Percentiles rank a stretch among this genome's conserved stretches.
Evolutionary conservation across 2,888 invertebrate species (phyloP).

Genomic region (Ophion slaviceki): DNA sequence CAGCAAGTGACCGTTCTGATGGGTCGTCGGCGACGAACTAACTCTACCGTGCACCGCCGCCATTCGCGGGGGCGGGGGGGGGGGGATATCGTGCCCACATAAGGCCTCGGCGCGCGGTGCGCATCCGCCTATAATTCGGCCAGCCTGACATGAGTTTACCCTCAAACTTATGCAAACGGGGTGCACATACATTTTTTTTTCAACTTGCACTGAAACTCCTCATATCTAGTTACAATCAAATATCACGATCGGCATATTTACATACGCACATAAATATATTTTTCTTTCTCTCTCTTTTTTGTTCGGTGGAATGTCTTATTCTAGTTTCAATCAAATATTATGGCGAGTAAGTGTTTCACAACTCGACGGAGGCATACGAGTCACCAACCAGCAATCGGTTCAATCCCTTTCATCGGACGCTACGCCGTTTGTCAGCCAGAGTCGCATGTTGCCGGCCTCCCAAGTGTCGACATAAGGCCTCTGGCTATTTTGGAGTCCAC

Average conservation of each 20-base stretch:
- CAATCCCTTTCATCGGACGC: too few species aligned
- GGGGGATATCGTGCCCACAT: too few species aligned
- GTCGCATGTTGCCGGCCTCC: conserved; percentile 50
- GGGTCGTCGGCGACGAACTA: too few species aligned
- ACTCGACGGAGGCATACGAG: neutral
- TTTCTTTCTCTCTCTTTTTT: neutral
- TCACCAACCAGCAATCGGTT: neutral
- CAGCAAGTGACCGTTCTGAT: too few species aligned
- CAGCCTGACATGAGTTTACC: conserved; percentile 34
- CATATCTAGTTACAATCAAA: neutral
- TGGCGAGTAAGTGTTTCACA: too few species aligned
- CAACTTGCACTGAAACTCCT: neutral
- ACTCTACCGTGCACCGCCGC: too few species aligned
- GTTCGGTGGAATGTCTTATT: too few species aligned
- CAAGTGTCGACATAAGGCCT: conserved; percentile 43
- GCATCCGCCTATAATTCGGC: conserved; percentile 32
- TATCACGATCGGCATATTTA: neutral
- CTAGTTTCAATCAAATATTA: too few species aligned
- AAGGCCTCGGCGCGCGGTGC: too few species aligned
- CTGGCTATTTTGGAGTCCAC: conserved; percentile 47
- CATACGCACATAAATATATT: neutral
- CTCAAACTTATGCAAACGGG: conserved; percentile 2
- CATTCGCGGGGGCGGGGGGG: too few species aligned
- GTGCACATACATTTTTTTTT: neutral
- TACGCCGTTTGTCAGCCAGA: neutral